A percentile compares a stretch with the other conserved stretches of the same genome.
phyloP scores from a whole-genome alignment of 2,888 invertebrate species.

The Agrochola macilenta region DNA sequence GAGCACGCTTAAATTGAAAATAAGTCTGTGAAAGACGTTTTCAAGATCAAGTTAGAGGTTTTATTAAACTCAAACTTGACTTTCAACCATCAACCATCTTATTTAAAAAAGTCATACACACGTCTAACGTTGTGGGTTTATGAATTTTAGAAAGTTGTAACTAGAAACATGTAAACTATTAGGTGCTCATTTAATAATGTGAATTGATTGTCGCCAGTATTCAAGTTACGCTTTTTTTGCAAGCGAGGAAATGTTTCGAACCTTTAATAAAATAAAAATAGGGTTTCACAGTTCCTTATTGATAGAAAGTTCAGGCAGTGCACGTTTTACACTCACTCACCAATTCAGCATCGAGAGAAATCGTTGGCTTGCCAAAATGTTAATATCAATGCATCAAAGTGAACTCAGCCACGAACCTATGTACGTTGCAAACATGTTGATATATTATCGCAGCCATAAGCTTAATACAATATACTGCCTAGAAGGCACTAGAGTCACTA shows the following conservation, averaged over 20 bases:
- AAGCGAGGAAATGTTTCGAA: background rate
- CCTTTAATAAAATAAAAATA: background rate
- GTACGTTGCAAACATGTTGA: background rate
- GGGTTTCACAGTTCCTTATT: background rate
- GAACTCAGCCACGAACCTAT: background rate
- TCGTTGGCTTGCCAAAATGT: background rate
- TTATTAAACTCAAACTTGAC: constrained; percentile 1
- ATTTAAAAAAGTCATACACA: background rate
- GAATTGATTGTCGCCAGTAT: background rate
- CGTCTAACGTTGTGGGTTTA: too few relatives aligned
- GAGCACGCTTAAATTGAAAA: constrained; percentile 42
- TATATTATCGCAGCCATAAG: background rate
- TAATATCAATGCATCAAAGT: background rate
- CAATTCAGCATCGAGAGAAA: too few relatives aligned
- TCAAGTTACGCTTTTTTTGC: background rate
- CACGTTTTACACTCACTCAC: background rate
- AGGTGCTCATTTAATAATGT: background rate
- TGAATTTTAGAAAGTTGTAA: background rate
- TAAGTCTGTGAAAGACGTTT: constrained; percentile 24
- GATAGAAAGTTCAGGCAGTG: background rate
- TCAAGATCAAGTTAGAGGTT: constrained; percentile 27
- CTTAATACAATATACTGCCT: background rate
- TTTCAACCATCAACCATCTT: background rate
- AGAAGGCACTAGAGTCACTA: background rate
- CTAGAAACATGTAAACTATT: background rate